Conservation (phyloP, 1,140 invertebrate genomes). For the Phthorimaea operculella region DNA sequence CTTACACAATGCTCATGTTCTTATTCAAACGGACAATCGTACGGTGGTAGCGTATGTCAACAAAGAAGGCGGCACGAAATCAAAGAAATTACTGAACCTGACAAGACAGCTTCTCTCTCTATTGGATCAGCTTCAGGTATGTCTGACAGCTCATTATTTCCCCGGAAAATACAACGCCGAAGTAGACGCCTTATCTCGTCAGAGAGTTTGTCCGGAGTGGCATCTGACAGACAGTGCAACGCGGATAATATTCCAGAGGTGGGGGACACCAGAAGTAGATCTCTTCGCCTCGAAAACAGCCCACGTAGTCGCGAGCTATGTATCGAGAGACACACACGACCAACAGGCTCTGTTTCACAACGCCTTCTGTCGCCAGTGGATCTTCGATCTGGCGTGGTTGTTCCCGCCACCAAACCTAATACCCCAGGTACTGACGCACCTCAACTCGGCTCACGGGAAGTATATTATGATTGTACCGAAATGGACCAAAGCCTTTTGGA, state of each 20-base stretch:
- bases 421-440: conserved; percentile 21
- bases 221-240: conserved; percentile 6
- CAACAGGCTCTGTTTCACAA: background rate
- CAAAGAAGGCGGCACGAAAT: conserved; percentile 2
- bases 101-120: background rate
- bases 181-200: conserved; percentile 12
- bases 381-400: conserved; percentile 3
- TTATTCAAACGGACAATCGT: background rate
- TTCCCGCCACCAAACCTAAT: conserved; percentile 11
- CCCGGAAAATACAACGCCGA: conserved; percentile 10
- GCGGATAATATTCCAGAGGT: conserved; percentile 1
- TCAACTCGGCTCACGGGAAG: conserved; percentile 19
- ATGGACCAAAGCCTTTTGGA: conserved; percentile 11
- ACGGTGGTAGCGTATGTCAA: background rate
- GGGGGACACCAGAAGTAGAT: conserved; percentile 5
- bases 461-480: conserved; percentile 5
- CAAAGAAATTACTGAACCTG: background rate
- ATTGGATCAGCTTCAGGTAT: background rate
- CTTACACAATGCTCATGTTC: background rate
- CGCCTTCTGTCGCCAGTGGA: background rate
- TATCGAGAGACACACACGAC: background rate
- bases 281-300: conserved; percentile 4
- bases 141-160: background rate
- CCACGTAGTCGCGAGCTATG: background rate
- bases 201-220: conserved; percentile 17